Percentiles rank a stretch among this genome's conserved stretches.
Conservation (phyloP, 2,113 vertebrate species). For the Thalassoma bifasciatum region DNA sequence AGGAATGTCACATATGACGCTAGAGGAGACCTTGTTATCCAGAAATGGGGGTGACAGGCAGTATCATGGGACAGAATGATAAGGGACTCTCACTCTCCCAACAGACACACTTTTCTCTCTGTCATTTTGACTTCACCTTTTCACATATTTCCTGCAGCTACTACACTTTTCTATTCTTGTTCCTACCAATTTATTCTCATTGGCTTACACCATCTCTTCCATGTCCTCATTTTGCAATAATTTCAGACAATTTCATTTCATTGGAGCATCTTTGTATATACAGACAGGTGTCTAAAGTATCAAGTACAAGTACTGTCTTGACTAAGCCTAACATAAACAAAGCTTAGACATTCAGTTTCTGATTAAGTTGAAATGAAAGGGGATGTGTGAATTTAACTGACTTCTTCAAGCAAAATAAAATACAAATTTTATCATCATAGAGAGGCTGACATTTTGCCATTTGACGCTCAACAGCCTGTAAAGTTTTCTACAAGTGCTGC, state of each 20-base stretch:
- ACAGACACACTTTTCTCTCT: conserved; percentile 16
- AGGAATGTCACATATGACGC: conserved; percentile 35
- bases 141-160: background rate
- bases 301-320: background rate
- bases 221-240: background rate
- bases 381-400: background rate
- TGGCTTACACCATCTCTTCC: background rate
- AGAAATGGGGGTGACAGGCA: conserved; percentile 40
- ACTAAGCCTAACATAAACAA: background rate
- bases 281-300: background rate
- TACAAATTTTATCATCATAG: background rate
- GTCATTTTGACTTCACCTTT: conserved; percentile 1
- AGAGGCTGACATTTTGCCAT: conserved; percentile 1
- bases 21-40: conserved; percentile 44
- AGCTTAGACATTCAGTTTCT: background rate
- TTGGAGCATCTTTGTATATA: background rate
- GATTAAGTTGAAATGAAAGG: background rate
- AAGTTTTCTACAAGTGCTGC: conserved; percentile 12
- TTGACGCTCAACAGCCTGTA: background rate
- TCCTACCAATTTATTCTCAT: conserved; percentile 10
- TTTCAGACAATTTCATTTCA: conserved; percentile 13
- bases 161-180: conserved; percentile 12
- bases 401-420: background rate
- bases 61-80: conserved; percentile 42
- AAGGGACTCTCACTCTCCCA: conserved; percentile 46